Conservation (phyloP, 2,888 invertebrate species). For the Rhamnusium bicolor region DNA sequence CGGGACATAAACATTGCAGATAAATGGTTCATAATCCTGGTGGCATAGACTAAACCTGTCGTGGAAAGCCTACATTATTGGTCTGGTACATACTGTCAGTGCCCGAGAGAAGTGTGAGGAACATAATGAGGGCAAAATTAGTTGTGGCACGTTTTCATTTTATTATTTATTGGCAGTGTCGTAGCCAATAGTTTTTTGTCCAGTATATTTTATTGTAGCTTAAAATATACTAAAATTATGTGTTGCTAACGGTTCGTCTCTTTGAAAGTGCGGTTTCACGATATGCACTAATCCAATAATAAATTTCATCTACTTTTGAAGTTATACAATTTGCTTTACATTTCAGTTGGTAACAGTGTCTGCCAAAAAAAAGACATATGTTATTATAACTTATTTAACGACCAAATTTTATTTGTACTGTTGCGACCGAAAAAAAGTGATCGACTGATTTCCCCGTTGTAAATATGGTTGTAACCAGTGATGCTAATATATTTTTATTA, state of each 20-base stretch:
- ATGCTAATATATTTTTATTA: too few species aligned
- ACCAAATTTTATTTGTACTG: too few species aligned
- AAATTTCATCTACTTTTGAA: not conserved
- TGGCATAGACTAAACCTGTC: conserved; percentile 23
- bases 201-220: not conserved
- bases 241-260: not conserved
- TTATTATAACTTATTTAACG: too few species aligned
- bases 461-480: too few species aligned
- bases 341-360: too few species aligned
- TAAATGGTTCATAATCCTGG: conserved; percentile 46
- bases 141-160: not conserved
- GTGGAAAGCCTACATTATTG: conserved; percentile 8
- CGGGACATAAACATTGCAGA: conserved; percentile 52
- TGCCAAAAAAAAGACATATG: too few species aligned
- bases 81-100: not conserved
- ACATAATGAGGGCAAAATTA: not conserved
- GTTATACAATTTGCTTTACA: too few species aligned
- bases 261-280: not conserved
- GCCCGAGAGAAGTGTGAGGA: not conserved
- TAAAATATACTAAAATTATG: not conserved
- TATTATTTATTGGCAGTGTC: not conserved
- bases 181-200: not conserved
- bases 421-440: too few species aligned
- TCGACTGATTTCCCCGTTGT: too few species aligned
- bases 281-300: not conserved